A percentile compares a stretch with the other conserved stretches of the same genome.
These are phyloP conservation scores for Onychorhynchus coronatus DNA, from an alignment of 2,113 vertebrate species.

Conservation along the genomic window DNA sequence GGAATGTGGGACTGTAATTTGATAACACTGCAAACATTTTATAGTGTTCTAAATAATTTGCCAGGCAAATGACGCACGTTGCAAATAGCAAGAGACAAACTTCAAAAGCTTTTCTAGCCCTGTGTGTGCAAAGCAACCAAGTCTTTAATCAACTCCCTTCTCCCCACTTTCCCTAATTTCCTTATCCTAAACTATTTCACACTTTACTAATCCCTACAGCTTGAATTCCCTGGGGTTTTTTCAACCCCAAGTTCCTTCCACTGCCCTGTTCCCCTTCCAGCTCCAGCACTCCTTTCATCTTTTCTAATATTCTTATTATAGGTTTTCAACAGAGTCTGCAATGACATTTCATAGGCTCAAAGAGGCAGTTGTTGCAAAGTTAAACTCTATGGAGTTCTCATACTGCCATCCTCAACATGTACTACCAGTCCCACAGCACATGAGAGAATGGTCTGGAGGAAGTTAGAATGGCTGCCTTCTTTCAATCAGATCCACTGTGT, in stretches of 20 bases:
- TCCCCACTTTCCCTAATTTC: neutral
- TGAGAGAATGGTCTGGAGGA: neutral
- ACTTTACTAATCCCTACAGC: neutral
- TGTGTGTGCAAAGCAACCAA: neutral
- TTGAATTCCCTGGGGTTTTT: neutral
- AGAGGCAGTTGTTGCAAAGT: neutral
- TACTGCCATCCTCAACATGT: neutral
- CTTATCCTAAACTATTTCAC: constrained; percentile 10
- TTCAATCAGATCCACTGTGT: neutral
- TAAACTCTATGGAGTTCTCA: neutral
- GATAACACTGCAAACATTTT: neutral
- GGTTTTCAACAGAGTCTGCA: neutral
- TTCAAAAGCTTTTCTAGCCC: constrained; percentile 13
- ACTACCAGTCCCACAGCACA: neutral
- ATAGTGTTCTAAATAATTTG: neutral
- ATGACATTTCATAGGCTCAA: neutral
- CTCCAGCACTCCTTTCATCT: neutral
- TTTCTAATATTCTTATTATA: neutral
- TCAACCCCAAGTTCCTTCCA: neutral
- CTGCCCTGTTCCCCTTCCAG: neutral
- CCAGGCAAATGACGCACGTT: neutral
- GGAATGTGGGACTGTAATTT: neutral
- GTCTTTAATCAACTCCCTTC: neutral
- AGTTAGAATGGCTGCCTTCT: neutral
- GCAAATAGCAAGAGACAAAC: constrained; percentile 24